Evolutionary conservation across 2,888 invertebrate species (phyloP).

Genomic region (Noctua pronuba): DNA sequence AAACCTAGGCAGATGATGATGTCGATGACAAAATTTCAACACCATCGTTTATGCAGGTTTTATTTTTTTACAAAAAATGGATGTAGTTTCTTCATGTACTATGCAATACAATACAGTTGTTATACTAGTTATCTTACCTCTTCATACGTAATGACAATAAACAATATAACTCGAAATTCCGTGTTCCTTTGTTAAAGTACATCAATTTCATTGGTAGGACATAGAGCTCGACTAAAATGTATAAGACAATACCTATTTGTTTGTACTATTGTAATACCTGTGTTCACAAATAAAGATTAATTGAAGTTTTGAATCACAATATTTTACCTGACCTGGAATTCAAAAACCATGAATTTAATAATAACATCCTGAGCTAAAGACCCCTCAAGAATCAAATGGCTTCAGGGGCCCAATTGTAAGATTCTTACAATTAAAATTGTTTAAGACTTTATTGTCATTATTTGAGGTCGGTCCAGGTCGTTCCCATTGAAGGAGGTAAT

Average conservation of each 20-base stretch:
- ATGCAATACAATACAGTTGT: no score
- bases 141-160: not conserved
- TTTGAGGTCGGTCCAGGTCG: not conserved
- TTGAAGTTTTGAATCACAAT: no score
- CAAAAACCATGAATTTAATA: not conserved
- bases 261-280: no score
- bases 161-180: not conserved
- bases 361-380: not conserved
- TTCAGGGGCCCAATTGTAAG: not conserved
- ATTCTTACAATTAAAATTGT: constrained; percentile 8
- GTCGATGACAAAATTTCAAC: not conserved
- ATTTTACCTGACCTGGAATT: not conserved
- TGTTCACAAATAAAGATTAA: no score
- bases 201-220: no score
- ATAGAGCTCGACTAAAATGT: no score
- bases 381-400: not conserved
- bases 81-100: no score
- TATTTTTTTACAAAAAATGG: not conserved
- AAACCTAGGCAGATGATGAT: not conserved
- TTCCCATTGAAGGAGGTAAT: not conserved
- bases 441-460: not conserved
- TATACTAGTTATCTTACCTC: not conserved
- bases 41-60: not conserved
- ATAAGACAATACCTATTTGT: no score
- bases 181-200: not conserved